These are phyloP conservation scores for Scortum barcoo DNA, from an alignment of 2,113 vertebrate genomes.

Conservation along the genomic window DNA sequence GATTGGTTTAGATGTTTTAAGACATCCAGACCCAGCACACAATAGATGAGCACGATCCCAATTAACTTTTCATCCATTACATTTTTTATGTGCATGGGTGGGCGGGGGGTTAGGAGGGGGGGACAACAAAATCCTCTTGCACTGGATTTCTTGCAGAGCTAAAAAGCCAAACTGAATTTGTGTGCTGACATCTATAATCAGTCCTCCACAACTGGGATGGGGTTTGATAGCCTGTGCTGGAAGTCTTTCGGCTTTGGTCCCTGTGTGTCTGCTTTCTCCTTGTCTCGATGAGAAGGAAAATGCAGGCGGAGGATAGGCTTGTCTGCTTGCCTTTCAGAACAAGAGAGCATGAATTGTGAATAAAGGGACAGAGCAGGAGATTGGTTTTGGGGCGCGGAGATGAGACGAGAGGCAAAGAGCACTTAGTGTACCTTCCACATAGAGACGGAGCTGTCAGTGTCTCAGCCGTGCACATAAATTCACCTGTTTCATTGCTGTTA, in stretches of 20 bases:
- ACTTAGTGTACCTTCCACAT: slow-evolving; percentile 67
- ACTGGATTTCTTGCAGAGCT: slow-evolving; percentile 25
- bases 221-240: slow-evolving; percentile 48
- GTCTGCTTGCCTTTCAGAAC: slow-evolving; percentile 61
- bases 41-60: slow-evolving; percentile 49
- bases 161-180: slow-evolving; percentile 39
- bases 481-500: slow-evolving; percentile 35
- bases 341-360: slow-evolving; percentile 70
- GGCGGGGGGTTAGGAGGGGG: not conserved
- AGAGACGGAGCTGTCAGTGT: slow-evolving; percentile 52
- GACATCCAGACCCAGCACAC: slow-evolving; percentile 28
- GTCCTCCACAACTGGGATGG: slow-evolving; percentile 39
- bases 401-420: slow-evolving; percentile 70
- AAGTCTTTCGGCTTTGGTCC: slow-evolving; percentile 49
- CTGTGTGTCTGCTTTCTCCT: slow-evolving; percentile 49
- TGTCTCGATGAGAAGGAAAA: slow-evolving; percentile 62
- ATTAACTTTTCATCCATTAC: slow-evolving; percentile 64
- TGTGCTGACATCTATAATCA: slow-evolving; percentile 69
- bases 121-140: slow-evolving; percentile 6
- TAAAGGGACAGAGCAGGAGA: slow-evolving; percentile 67
- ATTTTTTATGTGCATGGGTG: slow-evolving; percentile 53
- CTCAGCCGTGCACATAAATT: slow-evolving; percentile 54
- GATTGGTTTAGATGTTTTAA: slow-evolving; percentile 57
- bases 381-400: slow-evolving; percentile 64
- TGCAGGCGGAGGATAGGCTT: slow-evolving; percentile 46